Conservation (phyloP, 2,797 vertebrate genomes). For the Enteromius viviparus region DNA sequence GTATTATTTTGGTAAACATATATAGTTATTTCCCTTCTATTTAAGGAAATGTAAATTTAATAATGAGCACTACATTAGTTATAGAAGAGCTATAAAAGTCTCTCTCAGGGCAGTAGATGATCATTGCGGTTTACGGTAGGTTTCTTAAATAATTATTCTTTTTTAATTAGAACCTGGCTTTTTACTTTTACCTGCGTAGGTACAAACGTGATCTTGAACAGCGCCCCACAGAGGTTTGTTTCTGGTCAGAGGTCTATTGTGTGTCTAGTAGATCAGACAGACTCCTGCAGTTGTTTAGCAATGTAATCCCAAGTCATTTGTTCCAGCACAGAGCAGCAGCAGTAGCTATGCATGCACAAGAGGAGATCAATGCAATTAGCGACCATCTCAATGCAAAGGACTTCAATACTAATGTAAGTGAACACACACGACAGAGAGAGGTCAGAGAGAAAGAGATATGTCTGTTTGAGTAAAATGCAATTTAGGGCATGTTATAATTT, state of each 20-base stretch:
- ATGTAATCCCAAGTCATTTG: slow-evolving; percentile 53
- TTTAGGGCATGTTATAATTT: slow-evolving; percentile 17
- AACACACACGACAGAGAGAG: slow-evolving; percentile 47
- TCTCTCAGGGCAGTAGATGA: not conserved
- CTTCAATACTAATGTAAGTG: slow-evolving; percentile 58
- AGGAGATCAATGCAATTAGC: slow-evolving; percentile 60
- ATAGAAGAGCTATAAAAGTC: not conserved
- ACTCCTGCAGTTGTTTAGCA: slow-evolving; percentile 31
- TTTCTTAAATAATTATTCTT: not conserved
- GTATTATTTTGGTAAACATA: not conserved
- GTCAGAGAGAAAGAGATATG: slow-evolving; percentile 23
- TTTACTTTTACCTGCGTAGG: not conserved
- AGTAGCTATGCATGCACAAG: slow-evolving; percentile 56
- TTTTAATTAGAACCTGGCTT: not conserved
- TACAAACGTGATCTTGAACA: not conserved
- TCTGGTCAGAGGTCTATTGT: slow-evolving; percentile 33
- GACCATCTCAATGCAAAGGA: slow-evolving; percentile 47
- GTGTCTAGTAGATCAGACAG: slow-evolving; percentile 32
- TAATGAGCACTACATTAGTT: slow-evolving; percentile 1
- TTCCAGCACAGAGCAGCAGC: slow-evolving; percentile 45
- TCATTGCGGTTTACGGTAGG: not conserved
- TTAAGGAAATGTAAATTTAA: not conserved
- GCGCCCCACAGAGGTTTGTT: not conserved
- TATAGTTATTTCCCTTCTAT: not conserved
- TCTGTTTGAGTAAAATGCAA: slow-evolving; percentile 23